A percentile compares a stretch with the other conserved stretches of the same genome.
Conservation (phyloP, 1,140 invertebrate genomes). For the Zeugodacus cucurbitae region DNA sequence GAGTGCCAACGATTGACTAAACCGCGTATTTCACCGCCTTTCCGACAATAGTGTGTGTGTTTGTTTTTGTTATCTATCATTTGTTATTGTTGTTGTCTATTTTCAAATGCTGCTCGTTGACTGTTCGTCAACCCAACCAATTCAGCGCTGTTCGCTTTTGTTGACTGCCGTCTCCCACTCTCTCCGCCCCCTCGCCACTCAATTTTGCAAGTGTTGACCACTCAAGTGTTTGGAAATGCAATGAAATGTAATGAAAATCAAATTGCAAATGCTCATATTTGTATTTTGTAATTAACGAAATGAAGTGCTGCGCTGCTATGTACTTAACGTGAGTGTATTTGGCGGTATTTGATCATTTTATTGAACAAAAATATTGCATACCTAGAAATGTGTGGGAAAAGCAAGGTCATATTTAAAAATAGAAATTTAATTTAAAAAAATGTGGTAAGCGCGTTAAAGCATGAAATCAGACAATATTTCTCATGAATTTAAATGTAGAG, state of each 20-base stretch:
- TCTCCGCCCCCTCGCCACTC: not conserved
- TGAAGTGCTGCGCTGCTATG: slow-evolving; percentile 28
- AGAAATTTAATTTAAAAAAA: no score
- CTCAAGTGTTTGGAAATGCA: slow-evolving; percentile 41
- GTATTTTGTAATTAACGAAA: slow-evolving; percentile 48
- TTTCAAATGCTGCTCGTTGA: not conserved
- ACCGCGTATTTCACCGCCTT: not conserved
- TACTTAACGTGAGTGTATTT: not conserved
- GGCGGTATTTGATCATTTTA: not conserved
- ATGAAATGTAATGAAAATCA: slow-evolving; percentile 45
- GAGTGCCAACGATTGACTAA: slow-evolving; percentile 14
- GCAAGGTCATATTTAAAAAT: not conserved
- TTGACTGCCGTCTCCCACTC: not conserved
- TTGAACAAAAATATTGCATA: not conserved
- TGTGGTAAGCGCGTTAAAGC: no score
- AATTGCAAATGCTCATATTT: slow-evolving; percentile 46
- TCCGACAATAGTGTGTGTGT: not conserved
- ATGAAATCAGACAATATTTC: no score
- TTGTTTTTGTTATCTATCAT: not conserved
- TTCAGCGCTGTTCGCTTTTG: not conserved
- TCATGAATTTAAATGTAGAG: no score
- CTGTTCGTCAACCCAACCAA: not conserved
- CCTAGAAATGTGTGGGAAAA: not conserved
- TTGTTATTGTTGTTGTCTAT: not conserved
- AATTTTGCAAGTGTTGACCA: slow-evolving; percentile 32